A percentile compares a stretch with the other conserved stretches of the same genome.
Conservation (phyloP, 1,140 invertebrate species). For the Atta texana region DNA sequence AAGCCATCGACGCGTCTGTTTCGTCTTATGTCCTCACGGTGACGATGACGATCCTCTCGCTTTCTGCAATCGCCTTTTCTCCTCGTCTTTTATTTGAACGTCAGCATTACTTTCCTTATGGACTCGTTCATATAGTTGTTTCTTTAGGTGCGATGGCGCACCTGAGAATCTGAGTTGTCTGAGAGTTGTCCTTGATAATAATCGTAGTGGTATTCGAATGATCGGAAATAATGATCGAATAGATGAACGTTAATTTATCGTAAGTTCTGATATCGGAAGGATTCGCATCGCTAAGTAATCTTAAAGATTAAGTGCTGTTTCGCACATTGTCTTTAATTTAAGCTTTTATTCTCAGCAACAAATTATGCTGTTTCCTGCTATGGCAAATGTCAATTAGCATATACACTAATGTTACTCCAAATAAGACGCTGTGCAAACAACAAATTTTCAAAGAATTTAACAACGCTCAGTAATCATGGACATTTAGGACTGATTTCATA, state of each 20-base stretch:
- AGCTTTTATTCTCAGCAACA: neutral
- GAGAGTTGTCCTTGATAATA: neutral
- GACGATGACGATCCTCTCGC: constrained; percentile 58
- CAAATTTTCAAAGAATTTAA: constrained; percentile 30
- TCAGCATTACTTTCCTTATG: constrained; percentile 55
- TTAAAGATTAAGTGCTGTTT: constrained; percentile 9
- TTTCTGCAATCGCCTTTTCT: constrained; percentile 51
- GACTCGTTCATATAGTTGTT: constrained; percentile 33
- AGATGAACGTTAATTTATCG: constrained; percentile 60
- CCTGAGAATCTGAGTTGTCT: constrained; percentile 63
- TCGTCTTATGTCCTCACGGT: constrained; percentile 25
- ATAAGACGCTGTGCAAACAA: constrained; percentile 17
- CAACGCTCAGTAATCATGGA: constrained; percentile 13
- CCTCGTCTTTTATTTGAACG: constrained; percentile 60
- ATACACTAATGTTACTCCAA: neutral
- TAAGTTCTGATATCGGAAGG: neutral
- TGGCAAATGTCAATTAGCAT: constrained; percentile 19
- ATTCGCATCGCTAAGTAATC: neutral
- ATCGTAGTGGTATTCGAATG: constrained; percentile 48
- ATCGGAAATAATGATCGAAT: constrained; percentile 69
- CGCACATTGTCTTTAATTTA: neutral
- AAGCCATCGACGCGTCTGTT: constrained; percentile 3
- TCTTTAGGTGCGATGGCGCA: constrained; percentile 44
- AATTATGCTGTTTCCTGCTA: neutral
- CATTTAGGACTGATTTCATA: constrained; percentile 16